Evolutionary conservation across 2,113 vertebrate species (phyloP).

Genomic region (Chaenocephalus aceratus): DNA sequence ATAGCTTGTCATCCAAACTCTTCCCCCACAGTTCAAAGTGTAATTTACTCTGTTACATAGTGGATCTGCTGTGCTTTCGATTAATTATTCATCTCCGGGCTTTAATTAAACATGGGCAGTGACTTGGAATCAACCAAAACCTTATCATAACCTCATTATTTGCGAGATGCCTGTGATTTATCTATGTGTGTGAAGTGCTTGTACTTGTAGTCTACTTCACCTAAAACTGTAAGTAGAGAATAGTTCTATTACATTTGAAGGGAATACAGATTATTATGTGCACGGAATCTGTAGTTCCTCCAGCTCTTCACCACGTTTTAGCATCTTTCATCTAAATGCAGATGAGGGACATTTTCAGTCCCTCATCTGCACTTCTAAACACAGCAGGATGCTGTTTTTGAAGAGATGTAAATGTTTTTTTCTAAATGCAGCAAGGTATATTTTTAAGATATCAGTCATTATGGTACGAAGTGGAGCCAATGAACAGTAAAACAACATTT

Average conservation of each 20-base stretch:
- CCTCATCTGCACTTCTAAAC: too few relatives aligned
- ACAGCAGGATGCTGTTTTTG: neutral
- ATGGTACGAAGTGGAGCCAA: too few relatives aligned
- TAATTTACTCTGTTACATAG: slow-evolving; percentile 14
- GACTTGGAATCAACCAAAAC: slow-evolving; percentile 36
- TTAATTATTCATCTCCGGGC: slow-evolving; percentile 39
- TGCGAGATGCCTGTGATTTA: slow-evolving; percentile 2
- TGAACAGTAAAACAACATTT: too few relatives aligned
- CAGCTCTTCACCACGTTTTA: too few relatives aligned
- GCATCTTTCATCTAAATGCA: too few relatives aligned
- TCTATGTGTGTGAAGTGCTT: neutral
- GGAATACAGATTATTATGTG: neutral
- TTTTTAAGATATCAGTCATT: neutral
- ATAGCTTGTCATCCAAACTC: neutral
- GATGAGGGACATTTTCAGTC: too few relatives aligned
- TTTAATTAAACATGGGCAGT: slow-evolving; percentile 47
- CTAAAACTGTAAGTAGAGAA: neutral
- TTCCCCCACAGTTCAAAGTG: slow-evolving; percentile 31
- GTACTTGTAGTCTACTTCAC: neutral
- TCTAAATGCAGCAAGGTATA: neutral
- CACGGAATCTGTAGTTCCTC: neutral
- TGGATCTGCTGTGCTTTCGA: slow-evolving; percentile 19
- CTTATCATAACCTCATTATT: slow-evolving; percentile 25
- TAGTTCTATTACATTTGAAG: neutral
- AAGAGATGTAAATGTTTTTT: neutral